A percentile compares a stretch with the other conserved stretches of the same genome.
phyloP scores from a whole-genome alignment of 2,888 invertebrate species.

The Synanthedon vespiformis region DNA sequence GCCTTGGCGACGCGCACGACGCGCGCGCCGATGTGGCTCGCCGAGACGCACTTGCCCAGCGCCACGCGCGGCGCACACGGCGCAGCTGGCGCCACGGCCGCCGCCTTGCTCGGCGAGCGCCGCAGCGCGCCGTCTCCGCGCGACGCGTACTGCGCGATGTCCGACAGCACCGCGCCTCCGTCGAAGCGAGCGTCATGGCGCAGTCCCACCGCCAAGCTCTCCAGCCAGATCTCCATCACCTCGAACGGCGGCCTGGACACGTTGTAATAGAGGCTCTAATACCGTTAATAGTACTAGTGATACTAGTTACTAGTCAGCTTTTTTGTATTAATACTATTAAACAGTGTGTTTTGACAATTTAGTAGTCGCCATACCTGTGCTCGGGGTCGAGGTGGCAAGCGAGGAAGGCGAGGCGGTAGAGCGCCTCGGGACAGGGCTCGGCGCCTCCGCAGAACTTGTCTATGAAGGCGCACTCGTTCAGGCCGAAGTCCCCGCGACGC shows the following conservation, averaged over 20 bases:
- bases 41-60: slow-evolving; percentile 61
- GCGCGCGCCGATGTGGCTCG: slow-evolving; percentile 34
- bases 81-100: slow-evolving; percentile 15
- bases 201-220: slow-evolving; percentile 80
- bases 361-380: slow-evolving; percentile 69
- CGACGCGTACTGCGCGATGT: slow-evolving; percentile 77
- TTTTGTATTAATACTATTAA: too few species aligned
- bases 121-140: slow-evolving; percentile 39
- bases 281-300: too few species aligned
- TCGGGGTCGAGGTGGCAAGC: slow-evolving; percentile 94
- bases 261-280: too few species aligned
- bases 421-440: slow-evolving; percentile 88
- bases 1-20: slow-evolving; percentile 10
- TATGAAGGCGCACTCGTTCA: slow-evolving; percentile 87
- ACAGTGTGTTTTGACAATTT: too few species aligned
- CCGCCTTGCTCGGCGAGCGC: slow-evolving; percentile 20
- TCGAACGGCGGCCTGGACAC: slow-evolving; percentile 88
- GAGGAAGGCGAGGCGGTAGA: slow-evolving; percentile 88
- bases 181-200: slow-evolving; percentile 70
- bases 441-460: slow-evolving; percentile 87
- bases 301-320: too few species aligned
- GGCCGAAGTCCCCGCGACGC: slow-evolving; percentile 90
- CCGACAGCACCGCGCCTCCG: slow-evolving; percentile 77
- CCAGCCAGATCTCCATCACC: slow-evolving; percentile 89
- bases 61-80: slow-evolving; percentile 14